phyloP scores from a whole-genome alignment of 2,888 invertebrate genomes.

The Papilio demoleus region DNA sequence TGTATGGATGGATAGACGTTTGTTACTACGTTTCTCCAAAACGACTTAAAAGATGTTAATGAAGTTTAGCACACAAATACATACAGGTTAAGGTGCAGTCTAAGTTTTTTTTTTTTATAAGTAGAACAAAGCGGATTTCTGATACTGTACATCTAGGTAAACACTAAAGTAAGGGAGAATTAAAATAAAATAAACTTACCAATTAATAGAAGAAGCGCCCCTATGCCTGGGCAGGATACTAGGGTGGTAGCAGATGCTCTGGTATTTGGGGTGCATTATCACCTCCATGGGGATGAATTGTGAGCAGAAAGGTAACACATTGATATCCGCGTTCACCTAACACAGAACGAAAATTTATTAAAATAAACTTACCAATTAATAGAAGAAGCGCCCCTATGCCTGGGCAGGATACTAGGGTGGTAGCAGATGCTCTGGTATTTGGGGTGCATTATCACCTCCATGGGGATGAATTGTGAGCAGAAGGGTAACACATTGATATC shows the following conservation, averaged over 20 bases:
- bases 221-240: slow-evolving; percentile 96
- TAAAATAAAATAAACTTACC: slow-evolving; percentile 80
- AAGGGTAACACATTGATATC: slow-evolving; percentile 97
- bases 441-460: slow-evolving; percentile 96
- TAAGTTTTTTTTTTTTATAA: too few species aligned
- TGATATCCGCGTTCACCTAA: slow-evolving; percentile 93
- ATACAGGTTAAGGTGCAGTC: too few species aligned
- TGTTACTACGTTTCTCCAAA: too few species aligned
- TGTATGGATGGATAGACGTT: too few species aligned
- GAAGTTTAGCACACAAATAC: too few species aligned
- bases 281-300: slow-evolving; percentile 99
- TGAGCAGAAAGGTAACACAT: slow-evolving; percentile 97
- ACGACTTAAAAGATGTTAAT: too few species aligned
- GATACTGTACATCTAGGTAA: too few species aligned
- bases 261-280: slow-evolving; percentile 91
- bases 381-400: slow-evolving; percentile 96
- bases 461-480: slow-evolving; percentile 98
- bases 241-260: slow-evolving; percentile 98
- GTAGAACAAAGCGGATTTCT: too few species aligned
- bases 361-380: slow-evolving; percentile 91
- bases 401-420: slow-evolving; percentile 96
- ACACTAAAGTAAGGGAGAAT: too few species aligned
- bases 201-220: slow-evolving; percentile 97
- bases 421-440: slow-evolving; percentile 95
- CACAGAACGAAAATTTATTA: slow-evolving; percentile 24